Evolutionary conservation across 2,113 vertebrate genomes (phyloP).

Genomic region (Campylorhamphus procurvoides): DNA sequence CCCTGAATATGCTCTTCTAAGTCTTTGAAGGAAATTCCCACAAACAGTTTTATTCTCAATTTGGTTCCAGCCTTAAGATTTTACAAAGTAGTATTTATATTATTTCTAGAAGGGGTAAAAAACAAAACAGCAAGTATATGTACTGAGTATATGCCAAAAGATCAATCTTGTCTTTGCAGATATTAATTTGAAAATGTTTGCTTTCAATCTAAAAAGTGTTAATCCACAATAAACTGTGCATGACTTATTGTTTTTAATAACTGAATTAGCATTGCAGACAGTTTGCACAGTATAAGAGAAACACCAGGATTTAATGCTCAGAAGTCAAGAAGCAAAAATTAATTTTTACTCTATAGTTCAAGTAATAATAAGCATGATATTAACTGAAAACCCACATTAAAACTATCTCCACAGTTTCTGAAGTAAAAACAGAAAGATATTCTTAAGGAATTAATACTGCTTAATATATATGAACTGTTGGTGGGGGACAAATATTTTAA

Average conservation of each 20-base stretch:
- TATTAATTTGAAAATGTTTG: not conserved
- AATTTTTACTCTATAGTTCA: constrained; percentile 11
- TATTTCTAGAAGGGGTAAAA: not conserved
- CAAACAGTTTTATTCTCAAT: not conserved
- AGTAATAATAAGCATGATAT: constrained; percentile 6
- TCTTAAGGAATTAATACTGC: not conserved
- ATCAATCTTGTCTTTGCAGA: not conserved
- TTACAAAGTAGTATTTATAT: not conserved
- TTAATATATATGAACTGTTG: not conserved
- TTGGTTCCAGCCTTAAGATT: not conserved
- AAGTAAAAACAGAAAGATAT: not conserved
- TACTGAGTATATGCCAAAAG: not conserved
- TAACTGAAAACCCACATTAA: constrained; percentile 23
- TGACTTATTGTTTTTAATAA: constrained; percentile 3
- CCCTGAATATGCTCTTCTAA: not conserved
- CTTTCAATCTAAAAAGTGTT: not conserved
- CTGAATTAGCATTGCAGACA: not conserved
- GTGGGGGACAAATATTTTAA: not conserved
- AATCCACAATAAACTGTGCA: not conserved
- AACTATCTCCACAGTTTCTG: not conserved
- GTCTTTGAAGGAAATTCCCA: not conserved
- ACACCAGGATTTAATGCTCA: not conserved
- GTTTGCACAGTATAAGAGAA: not conserved
- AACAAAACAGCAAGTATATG: not conserved
- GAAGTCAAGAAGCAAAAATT: constrained; percentile 18